Evolutionary conservation across 1,140 invertebrate species (phyloP).

Genomic region (Pseudobourletiella spinata): DNA sequence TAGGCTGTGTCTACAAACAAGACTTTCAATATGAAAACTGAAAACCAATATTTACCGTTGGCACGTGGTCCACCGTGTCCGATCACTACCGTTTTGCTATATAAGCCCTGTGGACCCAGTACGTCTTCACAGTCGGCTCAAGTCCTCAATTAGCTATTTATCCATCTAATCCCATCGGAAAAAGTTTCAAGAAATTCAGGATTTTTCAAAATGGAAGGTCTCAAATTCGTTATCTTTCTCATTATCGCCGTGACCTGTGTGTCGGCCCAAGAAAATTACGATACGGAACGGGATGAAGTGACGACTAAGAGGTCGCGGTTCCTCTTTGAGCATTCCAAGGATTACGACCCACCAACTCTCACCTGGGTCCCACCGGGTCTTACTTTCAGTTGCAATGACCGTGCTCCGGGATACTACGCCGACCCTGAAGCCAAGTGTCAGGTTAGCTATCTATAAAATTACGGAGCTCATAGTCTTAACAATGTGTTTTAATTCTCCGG

Average conservation of each 20-base stretch:
- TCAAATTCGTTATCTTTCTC: too few relatives aligned
- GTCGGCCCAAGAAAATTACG: too few relatives aligned
- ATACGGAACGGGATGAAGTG: background rate
- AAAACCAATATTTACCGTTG: background rate
- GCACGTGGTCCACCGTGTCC: background rate
- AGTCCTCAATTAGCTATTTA: background rate
- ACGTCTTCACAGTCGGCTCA: background rate
- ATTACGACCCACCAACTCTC: background rate
- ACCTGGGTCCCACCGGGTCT: conserved; percentile 16
- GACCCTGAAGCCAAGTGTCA: conserved; percentile 17
- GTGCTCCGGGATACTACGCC: conserved; percentile 27
- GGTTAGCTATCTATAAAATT: too few relatives aligned
- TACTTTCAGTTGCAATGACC: conserved; percentile 24
- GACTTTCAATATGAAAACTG: background rate
- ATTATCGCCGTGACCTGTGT: too few relatives aligned
- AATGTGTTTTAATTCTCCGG: background rate
- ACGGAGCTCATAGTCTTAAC: background rate
- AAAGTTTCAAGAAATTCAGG: background rate
- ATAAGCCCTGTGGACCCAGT: background rate
- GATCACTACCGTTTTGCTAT: background rate
- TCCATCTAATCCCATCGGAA: background rate
- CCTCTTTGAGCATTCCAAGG: background rate
- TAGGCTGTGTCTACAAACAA: background rate
- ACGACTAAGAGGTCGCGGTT: background rate
- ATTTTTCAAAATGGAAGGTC: too few relatives aligned